Percentiles rank a stretch among this genome's conserved stretches.
Conservation (phyloP, 2,888 invertebrate genomes). For the Conops quadrifasciatus region DNA sequence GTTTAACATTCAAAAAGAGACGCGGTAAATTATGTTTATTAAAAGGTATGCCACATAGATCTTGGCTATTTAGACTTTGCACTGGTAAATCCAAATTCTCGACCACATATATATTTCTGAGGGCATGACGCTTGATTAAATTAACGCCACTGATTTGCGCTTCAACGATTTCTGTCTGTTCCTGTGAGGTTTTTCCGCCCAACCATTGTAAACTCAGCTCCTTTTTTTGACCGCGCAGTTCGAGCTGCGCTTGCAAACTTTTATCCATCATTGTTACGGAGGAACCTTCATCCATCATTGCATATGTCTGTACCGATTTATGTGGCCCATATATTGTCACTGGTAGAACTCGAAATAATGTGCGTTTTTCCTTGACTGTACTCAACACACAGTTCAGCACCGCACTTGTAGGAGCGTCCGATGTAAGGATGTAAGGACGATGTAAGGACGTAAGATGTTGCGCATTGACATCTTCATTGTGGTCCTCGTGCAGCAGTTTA, state of each 20-base stretch:
- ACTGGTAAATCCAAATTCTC: not conserved
- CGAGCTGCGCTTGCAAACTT: not conserved
- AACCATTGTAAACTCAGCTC: slow-evolving; percentile 7
- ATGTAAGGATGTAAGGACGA: too few species aligned
- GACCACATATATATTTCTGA: not conserved
- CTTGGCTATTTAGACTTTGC: not conserved
- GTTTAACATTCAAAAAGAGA: not conserved
- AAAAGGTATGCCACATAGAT: not conserved
- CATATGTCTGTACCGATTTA: not conserved
- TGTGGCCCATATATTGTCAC: not conserved
- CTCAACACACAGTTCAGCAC: not conserved
- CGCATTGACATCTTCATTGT: slow-evolving; percentile 4
- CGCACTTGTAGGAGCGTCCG: too few species aligned
- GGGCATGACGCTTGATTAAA: not conserved
- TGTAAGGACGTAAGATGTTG: not conserved
- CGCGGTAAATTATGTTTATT: not conserved
- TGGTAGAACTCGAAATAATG: not conserved
- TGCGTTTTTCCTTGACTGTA: not conserved
- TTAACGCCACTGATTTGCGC: not conserved
- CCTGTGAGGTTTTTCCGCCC: not conserved
- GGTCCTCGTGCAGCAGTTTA: not conserved
- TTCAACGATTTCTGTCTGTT: not conserved
- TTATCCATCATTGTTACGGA: not conserved
- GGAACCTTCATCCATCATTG: not conserved
- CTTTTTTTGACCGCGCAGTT: not conserved